Evolutionary conservation across 2,113 vertebrate genomes (phyloP).

Genomic region (Sceloporus tristichus): DNA sequence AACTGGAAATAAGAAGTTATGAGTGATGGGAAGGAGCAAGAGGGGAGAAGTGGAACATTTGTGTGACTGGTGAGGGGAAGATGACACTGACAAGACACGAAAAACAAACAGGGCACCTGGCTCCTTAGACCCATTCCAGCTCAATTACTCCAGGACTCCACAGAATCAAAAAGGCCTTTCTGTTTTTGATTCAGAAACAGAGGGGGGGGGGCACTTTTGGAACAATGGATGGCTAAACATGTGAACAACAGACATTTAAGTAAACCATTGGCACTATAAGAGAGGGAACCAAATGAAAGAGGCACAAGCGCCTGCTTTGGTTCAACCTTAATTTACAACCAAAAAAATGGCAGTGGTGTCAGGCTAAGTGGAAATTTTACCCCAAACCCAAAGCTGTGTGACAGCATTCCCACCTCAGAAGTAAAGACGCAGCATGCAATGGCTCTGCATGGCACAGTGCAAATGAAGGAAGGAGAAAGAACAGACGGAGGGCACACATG

Average conservation of each 20-base stretch:
- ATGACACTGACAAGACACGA: constrained; percentile 76
- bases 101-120: constrained; percentile 78
- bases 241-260: neutral
- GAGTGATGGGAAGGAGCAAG: constrained; percentile 43
- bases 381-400: constrained; percentile 10
- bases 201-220: constrained; percentile 31
- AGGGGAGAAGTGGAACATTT: constrained; percentile 46
- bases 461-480: constrained; percentile 32
- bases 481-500: constrained; percentile 43
- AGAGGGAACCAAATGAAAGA: neutral
- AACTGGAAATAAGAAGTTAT: constrained; percentile 73
- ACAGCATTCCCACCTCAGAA: neutral
- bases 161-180: constrained; percentile 24
- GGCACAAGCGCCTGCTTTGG: neutral
- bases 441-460: constrained; percentile 33
- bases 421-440: constrained; percentile 19
- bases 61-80: constrained; percentile 45
- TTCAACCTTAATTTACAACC: neutral
- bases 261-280: neutral
- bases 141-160: constrained; percentile 70
- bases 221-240: constrained; percentile 20
- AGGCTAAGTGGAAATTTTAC: neutral
- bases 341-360: neutral
- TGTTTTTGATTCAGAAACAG: constrained; percentile 30
- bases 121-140: constrained; percentile 86